These are phyloP conservation scores for Drosophila niveifrons DNA, from an alignment of 2,888 invertebrate species.

Conservation along the genomic window DNA sequence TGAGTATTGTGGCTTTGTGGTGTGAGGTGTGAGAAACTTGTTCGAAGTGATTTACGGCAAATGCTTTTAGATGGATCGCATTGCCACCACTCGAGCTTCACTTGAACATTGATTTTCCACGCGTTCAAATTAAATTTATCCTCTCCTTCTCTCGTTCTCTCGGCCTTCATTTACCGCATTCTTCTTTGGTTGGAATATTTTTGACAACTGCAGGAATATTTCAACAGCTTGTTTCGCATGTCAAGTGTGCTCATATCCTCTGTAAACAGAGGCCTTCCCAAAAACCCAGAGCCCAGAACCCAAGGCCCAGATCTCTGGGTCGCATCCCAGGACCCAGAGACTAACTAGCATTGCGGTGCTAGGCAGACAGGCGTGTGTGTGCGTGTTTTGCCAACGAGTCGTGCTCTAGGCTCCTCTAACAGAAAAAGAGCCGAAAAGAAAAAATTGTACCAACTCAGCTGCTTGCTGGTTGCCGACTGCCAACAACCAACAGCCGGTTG, in stretches of 20 bases:
- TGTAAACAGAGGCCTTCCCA: slow-evolving; percentile 51
- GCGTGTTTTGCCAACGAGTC: slow-evolving; percentile 54
- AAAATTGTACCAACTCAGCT: slow-evolving; percentile 56
- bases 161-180: slow-evolving; percentile 8
- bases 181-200: slow-evolving; percentile 56
- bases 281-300: no score
- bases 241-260: slow-evolving; percentile 67
- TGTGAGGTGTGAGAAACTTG: slow-evolving; percentile 41
- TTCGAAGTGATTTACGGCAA: slow-evolving; percentile 45
- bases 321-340: slow-evolving; percentile 14
- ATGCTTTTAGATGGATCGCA: slow-evolving; percentile 40
- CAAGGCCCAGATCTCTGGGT: no score
- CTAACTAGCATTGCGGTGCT: slow-evolving; percentile 48
- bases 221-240: slow-evolving; percentile 62
- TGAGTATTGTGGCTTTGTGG: slow-evolving; percentile 7
- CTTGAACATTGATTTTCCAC: slow-evolving; percentile 52
- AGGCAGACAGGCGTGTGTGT: slow-evolving; percentile 29
- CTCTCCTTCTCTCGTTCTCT: neutral
- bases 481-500: slow-evolving; percentile 13
- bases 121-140: slow-evolving; percentile 4
- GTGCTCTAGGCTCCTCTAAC: slow-evolving; percentile 51
- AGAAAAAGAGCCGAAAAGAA: slow-evolving; percentile 33
- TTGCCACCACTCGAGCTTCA: slow-evolving; percentile 36
- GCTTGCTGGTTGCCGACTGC: slow-evolving; percentile 21
- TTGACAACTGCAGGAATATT: slow-evolving; percentile 54